Evolutionary conservation across 2,797 vertebrate species (phyloP).

Genomic region (Scolopax rusticola): DNA sequence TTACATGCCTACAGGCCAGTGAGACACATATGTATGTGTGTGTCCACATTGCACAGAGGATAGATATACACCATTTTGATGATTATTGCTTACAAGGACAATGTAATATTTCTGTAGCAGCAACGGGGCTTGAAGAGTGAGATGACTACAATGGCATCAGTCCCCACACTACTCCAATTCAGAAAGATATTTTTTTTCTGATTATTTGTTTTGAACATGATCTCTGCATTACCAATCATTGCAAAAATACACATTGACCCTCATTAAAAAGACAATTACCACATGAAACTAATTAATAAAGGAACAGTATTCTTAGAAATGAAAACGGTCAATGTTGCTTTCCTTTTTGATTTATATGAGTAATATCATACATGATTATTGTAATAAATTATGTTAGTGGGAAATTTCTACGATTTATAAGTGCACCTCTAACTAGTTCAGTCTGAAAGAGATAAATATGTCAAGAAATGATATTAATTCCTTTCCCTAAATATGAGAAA

Average conservation of each 20-base stretch:
- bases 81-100: background rate
- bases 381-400: slow-evolving; percentile 45
- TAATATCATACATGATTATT: slow-evolving; percentile 23
- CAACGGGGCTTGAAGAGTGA: background rate
- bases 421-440: background rate
- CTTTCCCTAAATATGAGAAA: slow-evolving; percentile 33
- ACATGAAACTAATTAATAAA: background rate
- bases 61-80: background rate
- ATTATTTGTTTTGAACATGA: background rate
- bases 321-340: background rate
- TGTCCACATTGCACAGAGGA: background rate
- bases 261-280: background rate
- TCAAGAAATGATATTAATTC: slow-evolving; percentile 43
- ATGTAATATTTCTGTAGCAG: background rate
- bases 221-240: background rate
- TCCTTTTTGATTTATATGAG: slow-evolving; percentile 44
- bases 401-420: background rate
- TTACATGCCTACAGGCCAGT: background rate
- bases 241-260: background rate
- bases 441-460: slow-evolving; percentile 47
- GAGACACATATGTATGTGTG: background rate
- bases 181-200: background rate
- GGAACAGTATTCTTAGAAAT: slow-evolving; percentile 2
- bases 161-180: background rate
- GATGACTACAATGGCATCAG: background rate